phyloP scores from a whole-genome alignment of 2,113 vertebrate genomes.

The Edolisoma coerulescens region DNA sequence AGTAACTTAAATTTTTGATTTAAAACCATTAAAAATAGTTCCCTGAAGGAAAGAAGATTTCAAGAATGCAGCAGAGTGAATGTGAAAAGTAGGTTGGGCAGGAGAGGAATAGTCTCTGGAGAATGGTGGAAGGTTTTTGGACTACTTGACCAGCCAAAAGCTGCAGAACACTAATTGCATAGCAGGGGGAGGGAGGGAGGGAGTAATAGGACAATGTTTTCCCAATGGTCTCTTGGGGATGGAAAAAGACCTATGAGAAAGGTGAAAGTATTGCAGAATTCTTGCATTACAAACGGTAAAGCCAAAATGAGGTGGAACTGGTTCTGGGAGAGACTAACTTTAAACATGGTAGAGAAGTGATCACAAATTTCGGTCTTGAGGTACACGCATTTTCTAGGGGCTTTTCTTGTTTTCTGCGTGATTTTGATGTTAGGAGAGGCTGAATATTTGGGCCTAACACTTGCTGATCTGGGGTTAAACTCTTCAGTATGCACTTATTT shows the following conservation, averaged over 20 bases:
- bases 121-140: not conserved
- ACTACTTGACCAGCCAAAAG: not conserved
- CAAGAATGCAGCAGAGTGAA: not conserved
- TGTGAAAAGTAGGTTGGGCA: not conserved
- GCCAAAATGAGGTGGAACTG: not conserved
- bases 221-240: fast-evolving
- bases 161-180: not conserved
- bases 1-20: not conserved
- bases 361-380: not conserved
- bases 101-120: not conserved
- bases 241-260: not conserved
- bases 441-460: not conserved
- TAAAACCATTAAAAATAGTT: not conserved
- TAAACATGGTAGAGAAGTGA: not conserved
- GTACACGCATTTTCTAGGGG: fast-evolving
- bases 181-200: not conserved
- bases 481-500: not conserved
- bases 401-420: not conserved
- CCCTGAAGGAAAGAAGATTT: not conserved
- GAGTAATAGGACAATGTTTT: not conserved
- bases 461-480: not conserved
- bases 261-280: not conserved
- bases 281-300: not conserved
- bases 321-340: not conserved
- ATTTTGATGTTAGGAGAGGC: not conserved